Percentiles rank a stretch among this genome's conserved stretches.
Evolutionary conservation across 2,113 vertebrate species (phyloP).

Genomic region (Oxygymnocypris stewartii): DNA sequence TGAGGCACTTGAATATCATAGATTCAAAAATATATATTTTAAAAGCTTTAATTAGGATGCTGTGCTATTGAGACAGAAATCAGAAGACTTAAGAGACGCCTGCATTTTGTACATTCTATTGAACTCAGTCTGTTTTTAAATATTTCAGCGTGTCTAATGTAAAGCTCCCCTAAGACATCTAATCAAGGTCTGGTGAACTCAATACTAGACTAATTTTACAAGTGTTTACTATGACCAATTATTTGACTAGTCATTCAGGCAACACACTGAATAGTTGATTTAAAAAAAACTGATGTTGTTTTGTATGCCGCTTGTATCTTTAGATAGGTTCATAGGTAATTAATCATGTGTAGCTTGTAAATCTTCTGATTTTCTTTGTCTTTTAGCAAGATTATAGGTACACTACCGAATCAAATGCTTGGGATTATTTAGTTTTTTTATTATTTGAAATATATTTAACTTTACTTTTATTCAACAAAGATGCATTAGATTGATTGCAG

Average conservation of each 20-base stretch:
- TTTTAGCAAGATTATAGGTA: no score
- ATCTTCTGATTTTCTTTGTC: no score
- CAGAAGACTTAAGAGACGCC: not conserved
- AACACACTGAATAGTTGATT: not conserved
- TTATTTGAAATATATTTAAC: no score
- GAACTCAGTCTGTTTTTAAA: not conserved
- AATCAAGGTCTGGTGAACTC: not conserved
- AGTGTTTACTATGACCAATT: no score
- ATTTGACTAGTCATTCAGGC: not conserved
- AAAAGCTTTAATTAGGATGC: not conserved
- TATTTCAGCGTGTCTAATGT: not conserved
- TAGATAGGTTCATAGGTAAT: not conserved
- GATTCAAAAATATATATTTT: not conserved
- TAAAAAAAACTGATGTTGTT: not conserved
- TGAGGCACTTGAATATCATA: not conserved
- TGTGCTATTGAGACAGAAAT: not conserved
- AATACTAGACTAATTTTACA: not conserved
- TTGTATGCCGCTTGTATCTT: not conserved
- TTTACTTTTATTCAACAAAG: not conserved
- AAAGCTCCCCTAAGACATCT: not conserved
- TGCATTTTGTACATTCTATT: constrained; percentile 1
- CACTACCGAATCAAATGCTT: no score
- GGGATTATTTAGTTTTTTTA: no score
- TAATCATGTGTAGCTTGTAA: not conserved
- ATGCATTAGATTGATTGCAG: not conserved